Percentiles rank a stretch among this genome's conserved stretches.
Conservation (phyloP, 1,140 invertebrate genomes). For the Diorhabda elongata region DNA sequence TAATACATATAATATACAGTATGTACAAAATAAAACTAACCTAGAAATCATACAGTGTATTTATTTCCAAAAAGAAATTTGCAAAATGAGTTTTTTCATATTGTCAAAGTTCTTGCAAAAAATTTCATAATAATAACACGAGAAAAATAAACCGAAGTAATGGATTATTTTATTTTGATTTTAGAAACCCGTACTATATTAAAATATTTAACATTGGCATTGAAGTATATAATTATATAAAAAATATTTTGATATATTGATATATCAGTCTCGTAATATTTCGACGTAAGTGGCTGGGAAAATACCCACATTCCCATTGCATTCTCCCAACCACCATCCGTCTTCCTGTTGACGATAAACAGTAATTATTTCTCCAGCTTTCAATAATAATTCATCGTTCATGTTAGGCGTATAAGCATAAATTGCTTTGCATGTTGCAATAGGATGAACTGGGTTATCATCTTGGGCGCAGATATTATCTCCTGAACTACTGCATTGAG, state of each 20-base stretch:
- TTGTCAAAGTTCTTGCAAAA: no score
- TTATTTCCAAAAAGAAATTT: no score
- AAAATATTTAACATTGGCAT: no score
- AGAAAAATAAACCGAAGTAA: no score
- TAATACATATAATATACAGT: neutral
- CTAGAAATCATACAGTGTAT: no score
- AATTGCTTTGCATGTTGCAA: constrained; percentile 72
- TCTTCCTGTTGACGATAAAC: constrained; percentile 89
- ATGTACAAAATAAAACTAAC: neutral
- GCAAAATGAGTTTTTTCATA: no score
- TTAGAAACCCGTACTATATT: no score
- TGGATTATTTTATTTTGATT: no score
- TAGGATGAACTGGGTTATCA: constrained; percentile 49
- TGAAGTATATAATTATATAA: no score
- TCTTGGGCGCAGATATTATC: constrained; percentile 54
- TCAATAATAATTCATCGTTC: constrained; percentile 81
- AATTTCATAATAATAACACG: no score
- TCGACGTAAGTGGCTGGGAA: constrained; percentile 93
- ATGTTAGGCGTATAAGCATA: constrained; percentile 86
- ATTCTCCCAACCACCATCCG: constrained; percentile 91
- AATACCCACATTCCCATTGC: constrained; percentile 79
- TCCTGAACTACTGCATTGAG: constrained; percentile 57
- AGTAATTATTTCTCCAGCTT: constrained; percentile 79
- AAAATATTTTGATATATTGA: neutral
- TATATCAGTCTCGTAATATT: constrained; percentile 32